Evolutionary conservation across 2,888 invertebrate genomes (phyloP).

Genomic region (Autographa pulchrina): DNA sequence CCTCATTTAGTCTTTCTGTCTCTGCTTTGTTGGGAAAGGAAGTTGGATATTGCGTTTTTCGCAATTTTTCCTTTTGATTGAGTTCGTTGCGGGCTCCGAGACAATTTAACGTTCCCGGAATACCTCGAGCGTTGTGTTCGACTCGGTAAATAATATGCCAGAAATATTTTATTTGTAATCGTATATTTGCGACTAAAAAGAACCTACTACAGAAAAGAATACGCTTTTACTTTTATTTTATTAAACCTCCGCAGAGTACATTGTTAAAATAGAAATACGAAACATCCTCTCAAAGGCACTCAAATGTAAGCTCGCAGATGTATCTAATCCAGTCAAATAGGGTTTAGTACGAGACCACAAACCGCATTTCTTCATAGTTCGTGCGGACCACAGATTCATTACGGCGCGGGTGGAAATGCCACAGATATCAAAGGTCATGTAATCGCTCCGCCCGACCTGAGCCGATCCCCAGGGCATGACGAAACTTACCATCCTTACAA

Average conservation of each 20-base stretch:
- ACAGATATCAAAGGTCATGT: conserved; percentile 68
- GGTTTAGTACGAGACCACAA: conserved; percentile 63
- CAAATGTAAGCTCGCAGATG: conserved; percentile 37
- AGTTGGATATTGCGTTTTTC: conserved; percentile 54
- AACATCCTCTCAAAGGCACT: conserved; percentile 23
- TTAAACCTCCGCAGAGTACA: conserved; percentile 17
- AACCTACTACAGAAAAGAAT: conserved; percentile 16
- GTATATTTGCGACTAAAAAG: conserved; percentile 28
- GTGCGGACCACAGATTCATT: conserved; percentile 67
- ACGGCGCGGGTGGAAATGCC: conserved; percentile 62
- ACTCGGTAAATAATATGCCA: conserved; percentile 37
- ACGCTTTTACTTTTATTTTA: conserved; percentile 11
- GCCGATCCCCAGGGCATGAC: conserved; percentile 59
- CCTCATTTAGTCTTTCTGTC: conserved; percentile 57
- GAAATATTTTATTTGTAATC: conserved; percentile 38
- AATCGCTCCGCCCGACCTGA: conserved; percentile 63
- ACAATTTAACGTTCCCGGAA: conserved; percentile 48
- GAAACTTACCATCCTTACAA: conserved; percentile 58
- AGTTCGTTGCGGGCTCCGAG: conserved; percentile 45
- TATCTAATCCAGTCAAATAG: conserved; percentile 61
- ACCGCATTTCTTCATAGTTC: conserved; percentile 67
- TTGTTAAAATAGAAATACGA: conserved; percentile 24
- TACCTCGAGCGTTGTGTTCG: conserved; percentile 36
- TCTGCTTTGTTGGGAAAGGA: conserved; percentile 52
- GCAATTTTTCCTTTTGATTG: conserved; percentile 52